A percentile compares a stretch with the other conserved stretches of the same genome.
phyloP scores from a whole-genome alignment of 2,113 vertebrate genomes.

The Nansenia antarctica region DNA sequence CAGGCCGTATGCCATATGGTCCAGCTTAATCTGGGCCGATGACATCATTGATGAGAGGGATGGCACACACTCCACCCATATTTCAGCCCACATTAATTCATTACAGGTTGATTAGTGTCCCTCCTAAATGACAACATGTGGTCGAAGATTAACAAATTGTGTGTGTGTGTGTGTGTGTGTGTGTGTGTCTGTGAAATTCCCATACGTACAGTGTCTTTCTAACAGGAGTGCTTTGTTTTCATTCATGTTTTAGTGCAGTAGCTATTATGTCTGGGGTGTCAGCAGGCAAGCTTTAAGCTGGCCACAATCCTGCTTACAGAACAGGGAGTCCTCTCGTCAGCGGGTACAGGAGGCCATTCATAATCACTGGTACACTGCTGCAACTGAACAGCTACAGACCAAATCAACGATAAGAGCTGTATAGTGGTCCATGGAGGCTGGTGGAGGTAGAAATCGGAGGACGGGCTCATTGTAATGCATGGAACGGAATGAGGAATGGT shows the following conservation, averaged over 20 bases:
- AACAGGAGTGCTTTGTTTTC: constrained; percentile 33
- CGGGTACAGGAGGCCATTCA: not conserved
- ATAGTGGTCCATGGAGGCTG: no score
- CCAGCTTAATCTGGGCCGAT: constrained; percentile 67
- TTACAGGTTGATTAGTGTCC: no score
- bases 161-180: not conserved
- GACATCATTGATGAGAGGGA: constrained; percentile 65
- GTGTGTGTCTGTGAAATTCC: not conserved
- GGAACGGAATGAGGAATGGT: no score
- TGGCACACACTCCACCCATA: constrained; percentile 45
- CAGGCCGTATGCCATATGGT: constrained; percentile 67
- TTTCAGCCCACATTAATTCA: no score
- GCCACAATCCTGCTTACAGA: constrained; percentile 1
- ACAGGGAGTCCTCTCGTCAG: not conserved
- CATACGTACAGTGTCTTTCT: constrained; percentile 11
- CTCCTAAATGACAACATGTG: no score
- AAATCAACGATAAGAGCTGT: not conserved
- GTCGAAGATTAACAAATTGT: no score
- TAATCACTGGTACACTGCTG: not conserved
- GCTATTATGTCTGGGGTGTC: constrained; percentile 42
- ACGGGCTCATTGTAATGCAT: no score
- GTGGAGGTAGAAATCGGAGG: no score
- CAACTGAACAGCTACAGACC: not conserved
- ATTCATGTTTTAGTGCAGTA: constrained; percentile 17
- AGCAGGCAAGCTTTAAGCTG: constrained; percentile 1